Percentiles rank a stretch among this genome's conserved stretches.
Conservation (phyloP, 2,113 vertebrate genomes). For the Monopterus albus region DNA sequence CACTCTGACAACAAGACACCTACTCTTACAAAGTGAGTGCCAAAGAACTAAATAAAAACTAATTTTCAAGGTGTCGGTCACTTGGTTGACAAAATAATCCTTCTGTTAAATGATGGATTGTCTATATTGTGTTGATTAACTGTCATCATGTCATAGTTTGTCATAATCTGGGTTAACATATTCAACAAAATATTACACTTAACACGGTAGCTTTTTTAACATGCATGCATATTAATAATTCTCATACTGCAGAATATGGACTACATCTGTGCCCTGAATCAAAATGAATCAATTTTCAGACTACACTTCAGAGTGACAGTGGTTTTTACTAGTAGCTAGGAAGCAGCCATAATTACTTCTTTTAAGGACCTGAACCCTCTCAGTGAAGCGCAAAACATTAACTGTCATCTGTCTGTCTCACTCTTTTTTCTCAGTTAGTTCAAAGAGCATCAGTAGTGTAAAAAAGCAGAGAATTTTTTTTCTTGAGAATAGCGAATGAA, state of each 20-base stretch:
- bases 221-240: neutral
- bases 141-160: neutral
- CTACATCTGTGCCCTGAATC: conserved; percentile 13
- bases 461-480: no score
- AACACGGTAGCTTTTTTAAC: neutral
- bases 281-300: conserved; percentile 53
- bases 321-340: conserved; percentile 35
- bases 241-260: neutral
- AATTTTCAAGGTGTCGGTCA: conserved; percentile 15
- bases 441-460: conserved; percentile 18
- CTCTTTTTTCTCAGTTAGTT: conserved; percentile 33
- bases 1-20: conserved; percentile 24
- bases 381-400: conserved; percentile 54
- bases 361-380: conserved; percentile 59
- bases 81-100: neutral
- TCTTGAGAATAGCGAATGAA: conserved; percentile 2
- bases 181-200: neutral
- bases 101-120: neutral
- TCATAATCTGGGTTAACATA: no score
- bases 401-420: conserved; percentile 48
- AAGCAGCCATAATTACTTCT: conserved; percentile 59
- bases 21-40: conserved; percentile 22
- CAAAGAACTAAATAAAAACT: neutral
- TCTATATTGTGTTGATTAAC: neutral
- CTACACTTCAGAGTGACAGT: conserved; percentile 23